phyloP scores from a whole-genome alignment of 1,140 invertebrate species.

The Zaprionus gabonicus region DNA sequence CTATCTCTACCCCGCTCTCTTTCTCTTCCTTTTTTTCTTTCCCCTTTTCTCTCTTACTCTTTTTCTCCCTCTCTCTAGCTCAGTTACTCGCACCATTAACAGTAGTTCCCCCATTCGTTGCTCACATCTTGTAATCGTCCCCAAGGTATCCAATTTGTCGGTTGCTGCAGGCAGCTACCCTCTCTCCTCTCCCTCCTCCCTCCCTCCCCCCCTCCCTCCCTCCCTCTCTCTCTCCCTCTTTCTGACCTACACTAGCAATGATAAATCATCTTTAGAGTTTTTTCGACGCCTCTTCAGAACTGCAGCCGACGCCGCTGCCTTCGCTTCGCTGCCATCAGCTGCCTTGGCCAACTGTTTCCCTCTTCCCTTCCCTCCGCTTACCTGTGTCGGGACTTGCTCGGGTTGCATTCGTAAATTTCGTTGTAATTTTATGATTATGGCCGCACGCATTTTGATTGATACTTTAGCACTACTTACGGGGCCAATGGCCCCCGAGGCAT shows the following conservation, averaged over 20 bases:
- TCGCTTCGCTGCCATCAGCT: neutral
- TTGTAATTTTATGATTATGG: slow-evolving; percentile 77
- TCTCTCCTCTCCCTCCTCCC: no score
- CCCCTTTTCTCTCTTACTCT: neutral
- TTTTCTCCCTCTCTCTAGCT: no score
- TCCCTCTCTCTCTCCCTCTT: neutral
- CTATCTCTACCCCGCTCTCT: neutral
- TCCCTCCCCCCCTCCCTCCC: neutral
- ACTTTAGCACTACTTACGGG: slow-evolving; percentile 79
- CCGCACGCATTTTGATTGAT: slow-evolving; percentile 82
- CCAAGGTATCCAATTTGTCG: slow-evolving; percentile 66
- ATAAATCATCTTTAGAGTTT: slow-evolving; percentile 78
- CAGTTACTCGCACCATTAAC: neutral
- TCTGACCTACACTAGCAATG: slow-evolving; percentile 45
- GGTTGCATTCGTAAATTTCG: slow-evolving; percentile 66
- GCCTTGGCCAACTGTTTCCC: slow-evolving; percentile 5
- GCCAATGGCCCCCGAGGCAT: slow-evolving; percentile 44
- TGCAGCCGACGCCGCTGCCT: neutral
- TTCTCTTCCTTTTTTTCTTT: neutral
- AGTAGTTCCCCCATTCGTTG: neutral
- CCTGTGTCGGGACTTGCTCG: neutral
- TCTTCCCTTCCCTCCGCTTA: neutral
- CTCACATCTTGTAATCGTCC: slow-evolving; percentile 30
- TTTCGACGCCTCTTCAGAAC: slow-evolving; percentile 52
- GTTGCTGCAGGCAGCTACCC: slow-evolving; percentile 15